These are phyloP conservation scores for Lepidurus packardi DNA, from an alignment of 1,140 invertebrate species.

Conservation along the genomic window DNA sequence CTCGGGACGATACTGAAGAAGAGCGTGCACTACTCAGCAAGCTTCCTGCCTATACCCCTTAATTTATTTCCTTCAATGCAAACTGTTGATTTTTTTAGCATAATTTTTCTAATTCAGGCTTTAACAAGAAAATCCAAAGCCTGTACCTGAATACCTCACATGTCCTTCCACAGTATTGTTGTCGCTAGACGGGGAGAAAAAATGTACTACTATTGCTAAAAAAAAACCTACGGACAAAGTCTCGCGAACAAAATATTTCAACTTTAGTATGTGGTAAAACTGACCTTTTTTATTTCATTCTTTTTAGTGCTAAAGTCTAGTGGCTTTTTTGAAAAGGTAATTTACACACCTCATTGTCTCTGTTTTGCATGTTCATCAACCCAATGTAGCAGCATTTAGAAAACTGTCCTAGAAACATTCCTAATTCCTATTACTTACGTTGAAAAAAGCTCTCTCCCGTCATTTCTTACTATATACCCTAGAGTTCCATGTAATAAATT, in stretches of 20 bases:
- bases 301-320: not conserved
- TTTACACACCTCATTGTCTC: not conserved
- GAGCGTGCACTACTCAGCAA: slow-evolving; percentile 58
- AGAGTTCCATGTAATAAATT: slow-evolving; percentile 19
- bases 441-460: not conserved
- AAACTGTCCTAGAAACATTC: slow-evolving; percentile 7
- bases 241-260: slow-evolving; percentile 13
- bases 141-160: slow-evolving; percentile 18
- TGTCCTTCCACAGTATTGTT: slow-evolving; percentile 21
- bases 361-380: slow-evolving; percentile 11
- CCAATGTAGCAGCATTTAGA: not conserved
- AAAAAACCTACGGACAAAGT: not conserved
- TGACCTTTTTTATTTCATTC: not conserved
- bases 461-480: not conserved
- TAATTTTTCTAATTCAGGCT: slow-evolving; percentile 1
- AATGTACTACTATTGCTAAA: not conserved
- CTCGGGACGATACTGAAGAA: slow-evolving; percentile 58
- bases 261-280: not conserved
- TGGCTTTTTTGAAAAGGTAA: not conserved
- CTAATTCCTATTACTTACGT: not conserved
- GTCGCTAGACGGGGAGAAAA: not conserved
- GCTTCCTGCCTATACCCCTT: slow-evolving; percentile 53
- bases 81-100: not conserved
- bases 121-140: not conserved
- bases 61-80: slow-evolving; percentile 35